Base-by-base conservation (phyloP, 2,888 invertebrate species). In the Blomia tropicalis region DNA sequence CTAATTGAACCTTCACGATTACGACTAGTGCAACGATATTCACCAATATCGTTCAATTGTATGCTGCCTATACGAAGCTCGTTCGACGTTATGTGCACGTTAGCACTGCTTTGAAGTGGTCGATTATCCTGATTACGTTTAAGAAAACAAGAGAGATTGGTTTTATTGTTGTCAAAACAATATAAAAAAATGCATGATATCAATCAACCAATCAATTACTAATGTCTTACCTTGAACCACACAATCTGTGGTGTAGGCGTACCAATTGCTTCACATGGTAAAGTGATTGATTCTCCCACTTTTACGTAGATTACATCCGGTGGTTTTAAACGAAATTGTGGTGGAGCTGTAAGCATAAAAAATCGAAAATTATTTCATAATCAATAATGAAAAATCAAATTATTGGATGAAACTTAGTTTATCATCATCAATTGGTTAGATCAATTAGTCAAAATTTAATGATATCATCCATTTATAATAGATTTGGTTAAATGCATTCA, bases 241-340 rank as follows among this genome's bases (percentile, higher is more conserved):
- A 89, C 80, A 71, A 93, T 88, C 76, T 88, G 87, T 65, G 95
- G 95, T 69, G 87, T 85, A 67, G 95, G 95, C 60, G 91, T 75
- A 71, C 92, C 93, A 77, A 88, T 88, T 66, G 92, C 93, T 77
- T 90, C 87, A 78, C 95, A 95, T 79, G 87, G 91, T 75, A 95
- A 83, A 74, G 90, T 89, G 75, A 92, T 88, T 70, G 87, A 87
- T 77, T 92, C 91, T 71, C 92, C 92, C 78, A 90, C 81, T 80
- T 89, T 91, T 77, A 91, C 91, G 81, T 91, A 91, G 77, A 90
- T 87, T 78, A 90, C 85, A 78, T 90, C 88, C 77, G 89, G 90
- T 73, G 91, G 90, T 74, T 89, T 90, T 78, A 87, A 85, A 78
- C 86, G 86, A 80, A 91, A 91, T 77, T 87, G 83, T 71, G 92